Base-by-base conservation (phyloP, 2,113 vertebrate species). In the Chaetodon auriga region DNA sequence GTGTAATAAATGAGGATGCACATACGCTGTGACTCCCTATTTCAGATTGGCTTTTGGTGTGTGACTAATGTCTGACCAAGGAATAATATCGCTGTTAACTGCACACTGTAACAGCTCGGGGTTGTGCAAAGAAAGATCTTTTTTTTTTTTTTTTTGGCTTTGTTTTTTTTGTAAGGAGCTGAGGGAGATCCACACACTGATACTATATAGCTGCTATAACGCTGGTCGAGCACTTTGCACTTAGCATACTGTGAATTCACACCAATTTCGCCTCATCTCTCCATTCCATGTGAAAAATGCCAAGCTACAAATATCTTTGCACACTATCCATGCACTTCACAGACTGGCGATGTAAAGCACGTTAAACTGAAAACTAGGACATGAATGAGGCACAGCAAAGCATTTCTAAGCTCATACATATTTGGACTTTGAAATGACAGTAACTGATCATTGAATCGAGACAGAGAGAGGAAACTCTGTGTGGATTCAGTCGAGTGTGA, bases 81-180 rank as follows among this genome's bases (percentile, higher is more conserved):
- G 90, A 90, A 90, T 87, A 89, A 91, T 85, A 90, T 74, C 60
- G 49, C 58, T 60, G 76, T 78, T 93, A 91, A 92, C 88, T 92
- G 84, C 80, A 53, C 3, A 6, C 48, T 46, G 81, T 83, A 89
- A 90, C 86, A 93, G 79, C 75, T 75, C 41, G 1, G 62, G 80
- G 66, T 87, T 86, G 78, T 75, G 75, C 72, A 73, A 57, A 65
- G 30, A 89, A 81, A 68, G 64, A 13, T 51, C 9, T 38, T 54
- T 46, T 8, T 53, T 8, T 35, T 57, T 25, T 41, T 57, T 45
- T n/a, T n/a, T n/a, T n/a, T n/a, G n/a, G 30, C 30, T 30, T 30
- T 30, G 30, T 15, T 15, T 48, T 48, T 48, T 86, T 62, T 76
- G 35, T 2, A 35, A 62, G 68, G 35, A 78, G 64, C 74, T 41